Base-by-base conservation (phyloP, 2,113 vertebrate species). In the Hoplias malabaricus region DNA sequence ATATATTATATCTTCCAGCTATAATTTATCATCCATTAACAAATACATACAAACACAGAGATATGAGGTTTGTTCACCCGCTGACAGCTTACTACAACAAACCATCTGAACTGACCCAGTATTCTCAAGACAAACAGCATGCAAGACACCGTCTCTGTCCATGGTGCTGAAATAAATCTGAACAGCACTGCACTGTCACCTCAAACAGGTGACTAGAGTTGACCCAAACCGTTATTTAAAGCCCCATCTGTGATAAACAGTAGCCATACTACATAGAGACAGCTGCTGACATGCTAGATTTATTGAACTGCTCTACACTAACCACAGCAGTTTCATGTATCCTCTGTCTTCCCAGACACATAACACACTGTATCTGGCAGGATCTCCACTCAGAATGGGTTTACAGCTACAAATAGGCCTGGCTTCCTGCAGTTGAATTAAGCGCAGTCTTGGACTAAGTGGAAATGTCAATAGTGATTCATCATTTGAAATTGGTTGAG, bases 131-230 rank as follows among this genome's bases (percentile, higher is more conserved):
- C 48, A 23, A 6, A 21, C n/a, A 50, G 9, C 2, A 16, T 14
- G 13, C 12, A 3, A 31, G 27, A 65, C 33, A 53, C 27, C 19
- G 19, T 59, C 61, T 40, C 84, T 86, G 38, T 88, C 82, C 77
- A 10, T n/a, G 63, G 88, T 88, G 69, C 88, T 89, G 85, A 86
- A 83, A 75, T 57, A n/a, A n/a, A 53, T 29, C 29, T 25, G 21
- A 12, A 66, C 19, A 56, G 46, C 14, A 14, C 54, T 38, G 75
- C 29, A 19, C 29, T 16, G 23, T 14, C 12, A 43, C n/a, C n/a
- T 27, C n/a, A 21, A 21, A 33, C 38, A 75, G 63, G 23, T 42
- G 25, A 66, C 14, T 16, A 4, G 9, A n/a, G 21, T 23, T 50
- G 27, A 74, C 9, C 5, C 14, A 61, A 25, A 69, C 29, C 59